Evolutionary conservation across 2,797 vertebrate species (phyloP).

Genomic region (Manis javanica): DNA sequence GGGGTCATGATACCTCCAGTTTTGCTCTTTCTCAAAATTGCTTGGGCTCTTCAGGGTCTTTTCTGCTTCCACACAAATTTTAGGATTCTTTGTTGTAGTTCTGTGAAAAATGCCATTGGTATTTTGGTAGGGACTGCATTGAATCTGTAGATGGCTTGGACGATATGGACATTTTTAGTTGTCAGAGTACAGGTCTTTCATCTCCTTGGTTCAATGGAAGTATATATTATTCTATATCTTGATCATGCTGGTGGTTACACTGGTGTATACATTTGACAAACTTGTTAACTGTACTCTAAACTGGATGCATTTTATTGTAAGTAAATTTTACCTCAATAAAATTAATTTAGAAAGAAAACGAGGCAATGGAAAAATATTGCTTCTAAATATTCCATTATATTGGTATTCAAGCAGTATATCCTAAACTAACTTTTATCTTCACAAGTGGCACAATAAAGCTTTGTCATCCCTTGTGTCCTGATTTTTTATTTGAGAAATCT

Average conservation of each 20-base stretch:
- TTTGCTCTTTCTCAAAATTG: no score
- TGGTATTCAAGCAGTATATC: neutral
- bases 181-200: no score
- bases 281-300: neutral
- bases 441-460: neutral
- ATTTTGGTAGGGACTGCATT: no score
- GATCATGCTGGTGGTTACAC: neutral
- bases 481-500: neutral
- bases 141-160: no score
- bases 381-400: neutral
- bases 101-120: no score
- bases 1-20: no score
- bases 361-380: neutral
- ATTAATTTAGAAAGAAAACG: constrained; percentile 18
- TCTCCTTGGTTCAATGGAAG: neutral
- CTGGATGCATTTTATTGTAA: neutral
- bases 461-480: neutral
- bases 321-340: neutral
- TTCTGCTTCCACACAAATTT: no score
- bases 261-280: neutral
- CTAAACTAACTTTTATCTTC: neutral
- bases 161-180: no score
- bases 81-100: no score
- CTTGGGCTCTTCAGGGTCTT: no score
- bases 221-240: neutral